Percentiles rank a stretch among this genome's conserved stretches.
Evolutionary conservation across 2,113 vertebrate genomes (phyloP).

Genomic region (Osmerus eperlanus): DNA sequence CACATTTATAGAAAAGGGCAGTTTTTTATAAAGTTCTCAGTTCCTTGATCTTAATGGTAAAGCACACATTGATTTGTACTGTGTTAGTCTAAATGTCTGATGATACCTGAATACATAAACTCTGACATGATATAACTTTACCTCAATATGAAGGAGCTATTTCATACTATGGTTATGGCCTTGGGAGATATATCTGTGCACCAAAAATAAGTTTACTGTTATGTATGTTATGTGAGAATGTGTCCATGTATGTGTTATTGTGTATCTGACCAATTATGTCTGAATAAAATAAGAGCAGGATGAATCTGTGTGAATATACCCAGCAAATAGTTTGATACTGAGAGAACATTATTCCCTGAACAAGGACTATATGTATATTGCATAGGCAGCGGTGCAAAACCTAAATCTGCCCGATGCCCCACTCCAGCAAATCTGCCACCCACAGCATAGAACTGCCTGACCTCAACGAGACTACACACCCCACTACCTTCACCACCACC

Average conservation of each 20-base stretch:
- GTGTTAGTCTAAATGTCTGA: conserved; percentile 11
- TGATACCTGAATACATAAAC: conserved; percentile 32
- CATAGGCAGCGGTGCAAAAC: background rate
- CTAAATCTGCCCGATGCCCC: background rate
- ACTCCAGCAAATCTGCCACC: conserved; percentile 31
- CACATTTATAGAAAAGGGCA: conserved; percentile 2
- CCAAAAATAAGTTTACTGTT: background rate
- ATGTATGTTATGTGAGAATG: background rate
- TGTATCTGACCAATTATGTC: background rate
- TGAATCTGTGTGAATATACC: background rate
- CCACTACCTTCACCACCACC: conserved; percentile 27
- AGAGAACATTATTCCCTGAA: conserved; percentile 22
- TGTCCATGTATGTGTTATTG: conserved; percentile 1
- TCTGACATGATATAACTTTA: conserved; percentile 34
- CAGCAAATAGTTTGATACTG: conserved; percentile 20
- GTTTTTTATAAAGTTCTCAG: conserved; percentile 8
- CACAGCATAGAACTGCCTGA: conserved; percentile 48
- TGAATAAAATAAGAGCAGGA: too few species aligned
- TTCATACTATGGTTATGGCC: conserved; percentile 7
- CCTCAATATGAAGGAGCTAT: conserved; percentile 20
- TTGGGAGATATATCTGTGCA: background rate
- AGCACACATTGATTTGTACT: conserved; percentile 29
- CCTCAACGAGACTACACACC: conserved; percentile 46
- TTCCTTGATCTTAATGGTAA: conserved; percentile 17
- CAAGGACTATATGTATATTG: conserved; percentile 22